Evolutionary conservation across 2,888 invertebrate genomes (phyloP).

Genomic region (Ennomos quercinarius): DNA sequence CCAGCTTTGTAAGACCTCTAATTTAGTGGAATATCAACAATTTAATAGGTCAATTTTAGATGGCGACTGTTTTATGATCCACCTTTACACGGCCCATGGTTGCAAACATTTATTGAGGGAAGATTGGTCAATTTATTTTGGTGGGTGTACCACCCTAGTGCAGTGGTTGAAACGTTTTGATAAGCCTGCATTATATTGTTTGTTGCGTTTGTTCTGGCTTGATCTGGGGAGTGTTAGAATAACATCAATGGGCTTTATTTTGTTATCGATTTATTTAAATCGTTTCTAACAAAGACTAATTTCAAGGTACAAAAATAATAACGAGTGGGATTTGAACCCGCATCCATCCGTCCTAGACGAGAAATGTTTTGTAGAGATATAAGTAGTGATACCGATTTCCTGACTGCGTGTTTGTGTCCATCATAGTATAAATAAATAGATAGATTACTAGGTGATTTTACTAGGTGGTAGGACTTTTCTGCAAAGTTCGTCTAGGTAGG

Average conservation of each 20-base stretch:
- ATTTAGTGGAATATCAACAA: not conserved
- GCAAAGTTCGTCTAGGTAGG: too few species aligned
- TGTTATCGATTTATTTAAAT: constrained; percentile 2
- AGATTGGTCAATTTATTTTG: not conserved
- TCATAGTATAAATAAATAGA: too few species aligned
- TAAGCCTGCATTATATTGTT: constrained; percentile 27
- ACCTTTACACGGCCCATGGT: not conserved
- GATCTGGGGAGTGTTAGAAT: constrained; percentile 18
- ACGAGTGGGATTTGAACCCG: too few species aligned
- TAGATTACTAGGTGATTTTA: too few species aligned
- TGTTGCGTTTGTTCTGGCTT: constrained; percentile 19
- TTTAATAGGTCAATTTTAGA: not conserved
- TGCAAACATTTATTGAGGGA: not conserved
- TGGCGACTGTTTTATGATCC: not conserved
- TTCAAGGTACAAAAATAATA: too few species aligned
- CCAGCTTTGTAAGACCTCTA: constrained; percentile 5
- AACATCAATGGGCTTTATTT: constrained; percentile 11
- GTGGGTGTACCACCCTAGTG: constrained; percentile 6
- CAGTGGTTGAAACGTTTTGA: constrained; percentile 20
- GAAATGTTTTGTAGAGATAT: too few species aligned
- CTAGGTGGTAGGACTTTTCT: too few species aligned
- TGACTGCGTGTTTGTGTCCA: too few species aligned
- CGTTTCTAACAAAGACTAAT: too few species aligned
- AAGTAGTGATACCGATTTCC: too few species aligned
- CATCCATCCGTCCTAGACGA: too few species aligned